Conservation (phyloP, 2,113 vertebrate species). For the Emydocephalus ijimae region DNA sequence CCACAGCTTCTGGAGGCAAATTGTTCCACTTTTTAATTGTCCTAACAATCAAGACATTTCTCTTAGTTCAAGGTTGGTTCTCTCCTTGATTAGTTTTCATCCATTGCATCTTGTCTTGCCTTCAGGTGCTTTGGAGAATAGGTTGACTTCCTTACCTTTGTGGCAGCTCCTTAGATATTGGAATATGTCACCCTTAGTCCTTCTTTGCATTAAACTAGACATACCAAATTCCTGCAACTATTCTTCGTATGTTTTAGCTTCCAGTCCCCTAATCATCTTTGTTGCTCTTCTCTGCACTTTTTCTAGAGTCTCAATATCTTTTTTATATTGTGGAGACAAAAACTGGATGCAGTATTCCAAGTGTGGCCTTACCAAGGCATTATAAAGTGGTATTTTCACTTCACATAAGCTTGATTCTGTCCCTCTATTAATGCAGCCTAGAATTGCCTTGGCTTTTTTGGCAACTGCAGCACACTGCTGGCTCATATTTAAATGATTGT, state of each 20-base stretch:
- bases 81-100: background rate
- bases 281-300: background rate
- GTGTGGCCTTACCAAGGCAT: background rate
- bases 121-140: background rate
- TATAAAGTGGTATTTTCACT: background rate
- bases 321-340: background rate
- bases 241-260: background rate
- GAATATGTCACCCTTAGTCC: background rate
- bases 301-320: background rate
- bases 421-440: background rate
- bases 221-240: background rate
- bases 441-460: background rate
- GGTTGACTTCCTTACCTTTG: background rate
- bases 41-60: background rate
- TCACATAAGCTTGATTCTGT: background rate
- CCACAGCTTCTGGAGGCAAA: background rate
- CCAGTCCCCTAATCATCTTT: background rate
- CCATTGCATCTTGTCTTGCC: background rate
- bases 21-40: background rate
- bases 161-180: background rate
- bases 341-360: background rate
- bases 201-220: background rate
- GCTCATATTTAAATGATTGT: background rate
- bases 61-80: background rate
- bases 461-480: background rate